A percentile compares a stretch with the other conserved stretches of the same genome.
Evolutionary conservation across 2,113 vertebrate genomes (phyloP).

Genomic region (Okapia johnstoni): DNA sequence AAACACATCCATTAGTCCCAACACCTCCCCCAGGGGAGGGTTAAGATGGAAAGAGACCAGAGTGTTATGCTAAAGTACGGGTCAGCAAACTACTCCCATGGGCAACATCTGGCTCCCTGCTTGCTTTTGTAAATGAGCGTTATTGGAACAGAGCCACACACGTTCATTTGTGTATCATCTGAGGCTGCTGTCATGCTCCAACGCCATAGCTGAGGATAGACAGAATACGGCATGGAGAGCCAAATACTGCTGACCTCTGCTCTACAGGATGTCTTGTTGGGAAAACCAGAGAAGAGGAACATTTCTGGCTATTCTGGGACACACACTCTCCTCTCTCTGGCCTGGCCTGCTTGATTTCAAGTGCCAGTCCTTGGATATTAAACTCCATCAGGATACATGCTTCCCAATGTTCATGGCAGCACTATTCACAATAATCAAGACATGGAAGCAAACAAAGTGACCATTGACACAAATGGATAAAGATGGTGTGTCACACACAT

Average conservation of each 20-base stretch:
- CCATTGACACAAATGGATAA: background rate
- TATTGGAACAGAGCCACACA: background rate
- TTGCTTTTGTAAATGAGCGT: background rate
- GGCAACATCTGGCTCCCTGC: background rate
- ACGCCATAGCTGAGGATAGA: background rate
- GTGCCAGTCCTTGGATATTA: accelerated
- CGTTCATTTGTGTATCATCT: background rate
- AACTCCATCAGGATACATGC: background rate
- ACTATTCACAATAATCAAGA: background rate
- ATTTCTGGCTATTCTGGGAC: background rate
- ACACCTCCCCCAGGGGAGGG: background rate
- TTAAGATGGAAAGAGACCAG: background rate
- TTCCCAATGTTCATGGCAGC: too few species aligned
- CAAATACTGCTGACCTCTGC: background rate
- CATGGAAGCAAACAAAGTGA: background rate
- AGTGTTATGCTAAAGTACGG: background rate
- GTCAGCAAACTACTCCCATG: background rate
- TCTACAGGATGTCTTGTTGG: background rate
- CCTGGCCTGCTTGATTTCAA: background rate
- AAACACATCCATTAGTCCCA: background rate
- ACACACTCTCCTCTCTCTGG: background rate
- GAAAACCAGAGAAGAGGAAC: background rate
- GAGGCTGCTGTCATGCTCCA: background rate
- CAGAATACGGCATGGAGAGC: background rate
- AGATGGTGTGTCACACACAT: background rate